phyloP scores from a whole-genome alignment of 2,113 vertebrate genomes.

The Brienomyrus longianalis region DNA sequence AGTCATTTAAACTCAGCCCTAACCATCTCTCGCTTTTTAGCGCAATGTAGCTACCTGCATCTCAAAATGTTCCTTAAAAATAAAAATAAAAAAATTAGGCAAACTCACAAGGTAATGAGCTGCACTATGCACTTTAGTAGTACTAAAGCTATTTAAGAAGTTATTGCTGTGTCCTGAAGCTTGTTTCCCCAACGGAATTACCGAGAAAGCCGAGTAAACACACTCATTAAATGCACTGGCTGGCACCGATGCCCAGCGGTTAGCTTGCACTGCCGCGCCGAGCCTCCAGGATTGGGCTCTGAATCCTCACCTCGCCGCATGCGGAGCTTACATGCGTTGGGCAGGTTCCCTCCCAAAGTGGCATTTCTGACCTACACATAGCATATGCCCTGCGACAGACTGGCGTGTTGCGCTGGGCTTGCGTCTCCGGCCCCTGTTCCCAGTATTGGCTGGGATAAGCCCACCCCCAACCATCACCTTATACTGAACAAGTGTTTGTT shows the following conservation, averaged over 20 bases:
- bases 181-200: neutral
- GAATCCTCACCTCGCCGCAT: neutral
- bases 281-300: neutral
- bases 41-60: neutral
- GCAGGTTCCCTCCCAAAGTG: neutral
- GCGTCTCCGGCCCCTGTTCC: neutral
- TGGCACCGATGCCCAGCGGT: neutral
- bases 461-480: neutral
- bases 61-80: neutral
- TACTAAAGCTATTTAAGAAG: neutral
- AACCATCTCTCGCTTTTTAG: neutral
- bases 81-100: neutral
- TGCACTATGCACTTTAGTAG: neutral
- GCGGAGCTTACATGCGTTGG: neutral
- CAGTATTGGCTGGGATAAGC: neutral
- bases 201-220: neutral
- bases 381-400: neutral
- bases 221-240: neutral
- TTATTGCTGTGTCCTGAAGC: neutral
- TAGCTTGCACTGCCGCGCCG: neutral
- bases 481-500: neutral
- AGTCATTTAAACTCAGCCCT: neutral
- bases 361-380: neutral
- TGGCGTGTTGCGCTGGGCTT: neutral
- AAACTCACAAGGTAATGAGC: neutral